Evolutionary conservation across 2,113 vertebrate species (phyloP).

Genomic region (Hiodon alosoides): DNA sequence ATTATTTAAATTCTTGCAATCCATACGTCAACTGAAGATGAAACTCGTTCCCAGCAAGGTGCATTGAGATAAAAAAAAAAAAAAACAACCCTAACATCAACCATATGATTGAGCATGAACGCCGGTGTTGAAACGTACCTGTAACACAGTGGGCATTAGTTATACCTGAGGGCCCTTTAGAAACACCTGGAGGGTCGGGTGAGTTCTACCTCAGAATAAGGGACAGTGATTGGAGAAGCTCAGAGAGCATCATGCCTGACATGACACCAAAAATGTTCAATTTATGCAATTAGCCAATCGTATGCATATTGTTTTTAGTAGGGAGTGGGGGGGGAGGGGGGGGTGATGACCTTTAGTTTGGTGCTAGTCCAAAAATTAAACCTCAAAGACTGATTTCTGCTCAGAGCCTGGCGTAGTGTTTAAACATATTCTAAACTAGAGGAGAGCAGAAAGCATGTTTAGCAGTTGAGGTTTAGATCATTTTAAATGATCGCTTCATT

Average conservation of each 20-base stretch:
- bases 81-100: background rate
- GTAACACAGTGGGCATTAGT: background rate
- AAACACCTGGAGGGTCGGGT: constrained; percentile 14
- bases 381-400: too few species aligned
- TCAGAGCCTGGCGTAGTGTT: background rate
- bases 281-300: constrained; percentile 16
- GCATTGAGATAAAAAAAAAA: background rate
- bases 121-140: background rate
- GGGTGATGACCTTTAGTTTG: too few species aligned
- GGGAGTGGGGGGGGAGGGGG: background rate
- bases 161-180: constrained; percentile 7
- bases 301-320: background rate
- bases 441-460: background rate
- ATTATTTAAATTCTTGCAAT: too few species aligned
- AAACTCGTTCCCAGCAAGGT: background rate
- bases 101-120: background rate
- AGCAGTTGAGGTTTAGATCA: too few species aligned
- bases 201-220: constrained; percentile 35
- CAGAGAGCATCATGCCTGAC: constrained; percentile 2
- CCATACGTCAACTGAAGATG: background rate
- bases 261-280: background rate
- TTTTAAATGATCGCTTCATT: too few species aligned
- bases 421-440: background rate
- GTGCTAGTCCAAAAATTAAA: background rate
- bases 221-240: constrained; percentile 5